Base-by-base conservation (phyloP, 2,113 vertebrate species). In the Thamnaconus septentrionalis region DNA sequence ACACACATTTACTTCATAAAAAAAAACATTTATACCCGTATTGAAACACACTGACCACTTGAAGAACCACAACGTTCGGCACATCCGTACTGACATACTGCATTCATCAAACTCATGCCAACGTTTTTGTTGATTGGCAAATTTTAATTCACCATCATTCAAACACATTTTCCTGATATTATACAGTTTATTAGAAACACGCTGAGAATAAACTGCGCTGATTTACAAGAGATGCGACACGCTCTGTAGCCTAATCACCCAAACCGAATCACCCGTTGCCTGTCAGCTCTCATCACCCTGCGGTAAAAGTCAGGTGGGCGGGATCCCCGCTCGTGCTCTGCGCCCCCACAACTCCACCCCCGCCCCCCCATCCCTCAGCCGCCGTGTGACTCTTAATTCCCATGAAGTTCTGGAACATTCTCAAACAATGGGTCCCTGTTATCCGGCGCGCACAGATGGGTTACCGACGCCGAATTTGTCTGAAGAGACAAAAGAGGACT, bases 381-480 rank as follows among this genome's bases (percentile, higher is more conserved):
- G 18, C 18, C 18, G 18, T 48, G 70, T 57, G 70, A 81, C 66
- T 77, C 70, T 62, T 85, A 71, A 87, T 79, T 86, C 82, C 68
- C 82, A 76, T 85, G 73, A 84, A 86, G 78, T 84, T 54, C 74
- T 53, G 57, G 73, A 75, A 78, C 66, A 77, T 71, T 69, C 49
- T 67, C 73, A 87, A 70, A 90, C 88, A 90, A 88, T 83, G 80
- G 75, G 12, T 66, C 61, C 56, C 85, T 88, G 83, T 90, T 81
- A 78, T 86, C 72, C 69, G 61, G 64, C 77, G 61, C 39, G 84
- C 85, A 79, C 89, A 90, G 87, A 90, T 89, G 89, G 89, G 82
- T 79, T 82, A 74, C 78, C 60, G 79, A 88, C 89, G 86, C 87
- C 45, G 59, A 85, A 81, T 81, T 76, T 81, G 73, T 42, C 66